Evolutionary conservation across 2,888 invertebrate species (phyloP).

Genomic region (Boloria euphrosyne): DNA sequence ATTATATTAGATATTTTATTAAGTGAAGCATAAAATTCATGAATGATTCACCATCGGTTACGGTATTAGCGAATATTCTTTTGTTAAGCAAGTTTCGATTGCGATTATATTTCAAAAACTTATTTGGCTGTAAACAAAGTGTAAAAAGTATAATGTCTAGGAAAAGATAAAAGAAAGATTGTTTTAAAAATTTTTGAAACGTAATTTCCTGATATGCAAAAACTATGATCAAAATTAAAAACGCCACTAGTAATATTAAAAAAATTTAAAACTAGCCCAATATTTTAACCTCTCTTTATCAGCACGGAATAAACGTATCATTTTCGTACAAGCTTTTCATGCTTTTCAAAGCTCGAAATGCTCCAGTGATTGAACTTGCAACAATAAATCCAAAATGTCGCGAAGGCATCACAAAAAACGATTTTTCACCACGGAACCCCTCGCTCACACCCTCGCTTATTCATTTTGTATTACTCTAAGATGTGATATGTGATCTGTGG

Average conservation of each 20-base stretch:
- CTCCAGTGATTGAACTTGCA: not conserved
- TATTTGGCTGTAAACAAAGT: not conserved
- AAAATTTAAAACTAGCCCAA: too few species aligned
- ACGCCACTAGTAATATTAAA: too few species aligned
- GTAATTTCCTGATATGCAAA: too few species aligned
- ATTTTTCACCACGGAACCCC: slow-evolving; percentile 45
- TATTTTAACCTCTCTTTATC: too few species aligned
- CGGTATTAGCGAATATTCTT: slow-evolving; percentile 3
- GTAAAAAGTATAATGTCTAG: not conserved
- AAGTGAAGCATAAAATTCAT: slow-evolving; percentile 7
- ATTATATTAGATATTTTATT: not conserved
- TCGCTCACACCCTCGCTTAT: slow-evolving; percentile 14
- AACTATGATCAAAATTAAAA: too few species aligned
- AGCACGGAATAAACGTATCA: too few species aligned
- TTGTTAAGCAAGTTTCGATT: slow-evolving; percentile 4
- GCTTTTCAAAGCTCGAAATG: slow-evolving; percentile 3
- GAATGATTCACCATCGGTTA: slow-evolving; percentile 11
- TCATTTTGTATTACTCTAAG: slow-evolving; percentile 30
- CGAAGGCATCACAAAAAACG: slow-evolving; percentile 39
- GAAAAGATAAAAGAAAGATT: too few species aligned
- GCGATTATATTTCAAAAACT: slow-evolving; percentile 11
- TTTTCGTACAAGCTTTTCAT: too few species aligned
- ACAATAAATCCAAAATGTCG: slow-evolving; percentile 32
- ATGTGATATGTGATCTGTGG: too few species aligned
- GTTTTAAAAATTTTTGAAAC: too few species aligned